These are phyloP conservation scores for Drosophila tristis DNA, from an alignment of 1,140 invertebrate genomes.

Conservation along the genomic window DNA sequence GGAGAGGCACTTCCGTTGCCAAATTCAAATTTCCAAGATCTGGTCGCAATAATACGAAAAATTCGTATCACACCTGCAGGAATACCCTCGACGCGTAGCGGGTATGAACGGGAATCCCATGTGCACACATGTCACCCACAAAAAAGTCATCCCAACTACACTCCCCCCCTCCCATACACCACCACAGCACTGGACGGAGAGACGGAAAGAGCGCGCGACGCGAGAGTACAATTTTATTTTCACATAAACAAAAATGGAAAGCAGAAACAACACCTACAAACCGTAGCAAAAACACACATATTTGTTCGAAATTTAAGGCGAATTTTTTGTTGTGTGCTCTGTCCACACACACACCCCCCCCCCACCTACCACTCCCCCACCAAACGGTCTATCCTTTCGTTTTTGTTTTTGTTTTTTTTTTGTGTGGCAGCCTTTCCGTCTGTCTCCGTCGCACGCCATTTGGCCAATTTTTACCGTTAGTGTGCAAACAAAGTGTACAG, in stretches of 20 bases:
- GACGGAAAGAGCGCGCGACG: slow-evolving; percentile 14
- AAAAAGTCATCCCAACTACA: slow-evolving; percentile 11
- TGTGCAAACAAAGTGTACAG: slow-evolving; percentile 59
- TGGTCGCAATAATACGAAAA: neutral
- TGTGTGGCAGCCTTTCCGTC: slow-evolving; percentile 12
- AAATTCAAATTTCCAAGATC: neutral
- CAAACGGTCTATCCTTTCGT: neutral
- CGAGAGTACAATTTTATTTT: slow-evolving; percentile 52
- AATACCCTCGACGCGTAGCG: too few relatives aligned
- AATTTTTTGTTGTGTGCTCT: slow-evolving; percentile 15
- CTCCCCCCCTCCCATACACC: neutral
- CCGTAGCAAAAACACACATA: slow-evolving; percentile 45
- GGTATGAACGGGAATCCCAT: slow-evolving; percentile 49
- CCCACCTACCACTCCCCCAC: too few relatives aligned
- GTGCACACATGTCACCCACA: slow-evolving; percentile 58
- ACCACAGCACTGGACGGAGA: slow-evolving; percentile 1
- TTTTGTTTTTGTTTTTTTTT: neutral
- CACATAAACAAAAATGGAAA: slow-evolving; percentile 37
- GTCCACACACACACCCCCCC: too few relatives aligned
- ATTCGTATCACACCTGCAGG: too few relatives aligned
- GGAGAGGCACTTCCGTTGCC: too few relatives aligned
- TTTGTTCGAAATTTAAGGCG: slow-evolving; percentile 65
- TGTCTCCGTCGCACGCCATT: slow-evolving; percentile 31
- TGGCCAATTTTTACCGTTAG: slow-evolving; percentile 65
- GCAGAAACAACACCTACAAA: slow-evolving; percentile 24